Evolutionary conservation across 2,797 vertebrate species (phyloP).

Genomic region (Gambelia wislizenii): DNA sequence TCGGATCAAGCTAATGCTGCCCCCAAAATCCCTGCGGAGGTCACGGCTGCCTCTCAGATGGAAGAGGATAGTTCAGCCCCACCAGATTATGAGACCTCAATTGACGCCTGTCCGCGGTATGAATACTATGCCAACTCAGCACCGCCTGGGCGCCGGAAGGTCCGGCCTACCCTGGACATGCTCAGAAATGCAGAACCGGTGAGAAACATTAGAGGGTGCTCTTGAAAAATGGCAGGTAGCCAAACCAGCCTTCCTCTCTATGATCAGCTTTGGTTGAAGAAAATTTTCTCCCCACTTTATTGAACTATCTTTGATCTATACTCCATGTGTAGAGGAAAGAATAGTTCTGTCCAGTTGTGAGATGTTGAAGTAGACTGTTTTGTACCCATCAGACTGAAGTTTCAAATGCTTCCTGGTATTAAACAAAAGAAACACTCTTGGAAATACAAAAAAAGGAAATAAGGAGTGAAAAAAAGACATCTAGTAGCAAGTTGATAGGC

Average conservation of each 20-base stretch:
- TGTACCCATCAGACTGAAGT: not conserved
- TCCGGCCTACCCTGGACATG: slow-evolving; percentile 74
- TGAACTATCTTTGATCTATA: not conserved
- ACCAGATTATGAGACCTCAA: slow-evolving; percentile 74
- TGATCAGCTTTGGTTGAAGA: not conserved
- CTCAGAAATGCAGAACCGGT: slow-evolving; percentile 74
- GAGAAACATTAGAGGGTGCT: not conserved
- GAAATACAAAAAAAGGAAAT: not conserved
- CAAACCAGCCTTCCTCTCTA: not conserved
- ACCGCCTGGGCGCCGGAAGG: slow-evolving; percentile 47
- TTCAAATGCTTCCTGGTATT: not conserved
- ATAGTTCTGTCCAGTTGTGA: not conserved
- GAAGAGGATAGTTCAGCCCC: slow-evolving; percentile 6
- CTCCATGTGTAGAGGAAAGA: not conserved
- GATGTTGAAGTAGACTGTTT: not conserved
- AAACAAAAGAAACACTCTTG: too few species aligned
- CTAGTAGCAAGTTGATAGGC: not conserved
- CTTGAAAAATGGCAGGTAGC: not conserved
- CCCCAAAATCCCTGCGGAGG: not conserved
- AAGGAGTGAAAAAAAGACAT: not conserved
- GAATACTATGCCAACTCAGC: slow-evolving; percentile 76
- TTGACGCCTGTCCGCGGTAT: slow-evolving; percentile 72
- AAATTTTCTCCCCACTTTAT: not conserved
- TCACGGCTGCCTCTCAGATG: not conserved
- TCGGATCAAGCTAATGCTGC: not conserved